These are phyloP conservation scores for Pipistrellus nathusii DNA, from an alignment of 2,797 vertebrate genomes.

Conservation along the genomic window DNA sequence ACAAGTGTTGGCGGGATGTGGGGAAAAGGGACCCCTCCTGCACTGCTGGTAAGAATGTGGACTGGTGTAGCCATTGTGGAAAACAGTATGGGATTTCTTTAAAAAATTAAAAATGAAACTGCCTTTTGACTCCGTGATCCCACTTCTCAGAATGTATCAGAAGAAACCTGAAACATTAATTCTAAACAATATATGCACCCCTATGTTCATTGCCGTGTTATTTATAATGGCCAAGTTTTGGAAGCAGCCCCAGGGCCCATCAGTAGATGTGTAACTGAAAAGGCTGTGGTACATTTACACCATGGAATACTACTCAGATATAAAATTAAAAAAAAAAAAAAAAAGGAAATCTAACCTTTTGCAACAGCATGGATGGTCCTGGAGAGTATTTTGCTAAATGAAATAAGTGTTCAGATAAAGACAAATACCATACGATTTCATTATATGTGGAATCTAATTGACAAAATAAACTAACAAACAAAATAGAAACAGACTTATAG, in stretches of 20 bases:
- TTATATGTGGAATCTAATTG: not conserved
- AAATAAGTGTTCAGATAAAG: not conserved
- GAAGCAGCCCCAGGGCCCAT: not conserved
- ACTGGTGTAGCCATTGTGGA: not conserved
- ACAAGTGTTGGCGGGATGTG: not conserved
- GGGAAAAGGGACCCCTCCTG: not conserved
- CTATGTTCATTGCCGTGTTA: not conserved
- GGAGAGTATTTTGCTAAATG: not conserved
- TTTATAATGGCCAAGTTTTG: not conserved
- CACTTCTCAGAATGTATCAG: not conserved
- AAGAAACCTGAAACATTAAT: not conserved
- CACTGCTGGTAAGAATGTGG: not conserved
- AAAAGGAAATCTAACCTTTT: not conserved
- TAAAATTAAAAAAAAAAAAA: not conserved
- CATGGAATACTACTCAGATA: not conserved
- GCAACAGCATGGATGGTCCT: not conserved
- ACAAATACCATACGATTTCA: not conserved
- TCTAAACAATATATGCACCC: not conserved
- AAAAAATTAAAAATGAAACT: not conserved
- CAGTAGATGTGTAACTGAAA: not conserved
- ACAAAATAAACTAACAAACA: not conserved
- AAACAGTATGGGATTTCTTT: not conserved
- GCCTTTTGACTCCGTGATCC: not conserved
- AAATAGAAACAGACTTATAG: not conserved
- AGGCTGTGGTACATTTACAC: not conserved